These are phyloP conservation scores for Eutolmus rufibarbis DNA, from an alignment of 2,888 invertebrate species.

Conservation along the genomic window DNA sequence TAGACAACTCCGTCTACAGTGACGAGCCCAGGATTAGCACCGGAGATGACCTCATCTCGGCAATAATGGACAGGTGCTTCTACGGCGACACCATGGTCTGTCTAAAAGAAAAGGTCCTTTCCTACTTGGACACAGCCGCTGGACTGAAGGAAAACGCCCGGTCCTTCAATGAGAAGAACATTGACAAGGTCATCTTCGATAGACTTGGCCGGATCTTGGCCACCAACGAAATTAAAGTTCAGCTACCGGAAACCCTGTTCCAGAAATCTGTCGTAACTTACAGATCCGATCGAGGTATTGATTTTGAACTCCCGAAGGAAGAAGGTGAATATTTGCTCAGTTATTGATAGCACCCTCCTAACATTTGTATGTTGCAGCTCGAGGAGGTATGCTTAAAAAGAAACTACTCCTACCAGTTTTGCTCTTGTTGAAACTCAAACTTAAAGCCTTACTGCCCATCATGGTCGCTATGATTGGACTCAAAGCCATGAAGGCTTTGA, in stretches of 20 bases:
- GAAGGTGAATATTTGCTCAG: slow-evolving; percentile 53
- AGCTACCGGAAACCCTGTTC: slow-evolving; percentile 76
- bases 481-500: slow-evolving; percentile 83
- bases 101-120: slow-evolving; percentile 78
- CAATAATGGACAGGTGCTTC: slow-evolving; percentile 77
- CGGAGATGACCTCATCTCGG: slow-evolving; percentile 74
- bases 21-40: slow-evolving; percentile 67
- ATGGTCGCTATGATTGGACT: slow-evolving; percentile 79
- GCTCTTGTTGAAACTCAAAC: slow-evolving; percentile 80
- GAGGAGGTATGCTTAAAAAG: slow-evolving; percentile 82
- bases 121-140: slow-evolving; percentile 75
- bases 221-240: slow-evolving; percentile 76
- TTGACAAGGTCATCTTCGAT: slow-evolving; percentile 78
- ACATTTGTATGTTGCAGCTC: slow-evolving; percentile 65
- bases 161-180: slow-evolving; percentile 68
- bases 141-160: slow-evolving; percentile 71
- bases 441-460: slow-evolving; percentile 85
- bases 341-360: not conserved
- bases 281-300: slow-evolving; percentile 72
- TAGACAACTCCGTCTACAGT: slow-evolving; percentile 63
- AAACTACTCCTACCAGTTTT: slow-evolving; percentile 81
- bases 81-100: slow-evolving; percentile 74
- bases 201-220: slow-evolving; percentile 75
- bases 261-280: slow-evolving; percentile 73
- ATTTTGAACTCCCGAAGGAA: slow-evolving; percentile 68